Percentiles rank a stretch among this genome's conserved stretches.
phyloP scores from a whole-genome alignment of 92 coral and sea anemone genomes.

The Zoanthus gigantus region DNA sequence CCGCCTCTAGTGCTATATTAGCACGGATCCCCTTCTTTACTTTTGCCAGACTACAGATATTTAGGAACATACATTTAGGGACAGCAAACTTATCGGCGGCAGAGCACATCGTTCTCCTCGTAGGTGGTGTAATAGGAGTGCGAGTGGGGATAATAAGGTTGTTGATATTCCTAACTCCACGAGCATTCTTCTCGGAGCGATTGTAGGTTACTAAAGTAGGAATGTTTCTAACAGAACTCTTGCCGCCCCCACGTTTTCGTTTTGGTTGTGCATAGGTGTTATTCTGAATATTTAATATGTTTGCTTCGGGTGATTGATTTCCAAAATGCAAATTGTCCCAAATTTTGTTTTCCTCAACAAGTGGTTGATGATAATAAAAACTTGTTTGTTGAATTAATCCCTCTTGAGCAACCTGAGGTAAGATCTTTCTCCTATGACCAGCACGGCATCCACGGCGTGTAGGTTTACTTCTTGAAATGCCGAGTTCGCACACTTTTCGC shows the following conservation, averaged over 20 bases:
- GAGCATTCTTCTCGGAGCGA: constrained; percentile 4
- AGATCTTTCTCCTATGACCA: no score
- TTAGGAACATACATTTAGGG: neutral
- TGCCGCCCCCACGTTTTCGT: no score
- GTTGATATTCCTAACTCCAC: constrained; percentile 5
- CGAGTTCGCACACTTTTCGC: no score
- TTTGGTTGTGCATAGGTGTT: no score
- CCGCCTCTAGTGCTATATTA: constrained; percentile 25
- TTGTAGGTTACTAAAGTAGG: neutral
- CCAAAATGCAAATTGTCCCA: neutral
- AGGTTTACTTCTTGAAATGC: no score
- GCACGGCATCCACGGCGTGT: no score
- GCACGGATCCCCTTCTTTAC: constrained; percentile 8
- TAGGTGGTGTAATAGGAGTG: constrained; percentile 7
- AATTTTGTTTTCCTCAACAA: neutral
- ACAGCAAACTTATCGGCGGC: constrained; percentile 8
- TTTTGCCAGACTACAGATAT: constrained; percentile 2
- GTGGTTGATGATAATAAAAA: no score
- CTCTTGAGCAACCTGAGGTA: no score
- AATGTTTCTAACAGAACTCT: no score
- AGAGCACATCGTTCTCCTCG: constrained; percentile 5
- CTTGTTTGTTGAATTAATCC: no score
- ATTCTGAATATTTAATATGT: neutral
- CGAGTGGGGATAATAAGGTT: constrained; percentile 3
- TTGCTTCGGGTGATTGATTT: neutral